Percentiles rank a stretch among this genome's conserved stretches.
Conservation (phyloP, 53 echinoderm and acorn worm species). For the Stichopus horrens region DNA sequence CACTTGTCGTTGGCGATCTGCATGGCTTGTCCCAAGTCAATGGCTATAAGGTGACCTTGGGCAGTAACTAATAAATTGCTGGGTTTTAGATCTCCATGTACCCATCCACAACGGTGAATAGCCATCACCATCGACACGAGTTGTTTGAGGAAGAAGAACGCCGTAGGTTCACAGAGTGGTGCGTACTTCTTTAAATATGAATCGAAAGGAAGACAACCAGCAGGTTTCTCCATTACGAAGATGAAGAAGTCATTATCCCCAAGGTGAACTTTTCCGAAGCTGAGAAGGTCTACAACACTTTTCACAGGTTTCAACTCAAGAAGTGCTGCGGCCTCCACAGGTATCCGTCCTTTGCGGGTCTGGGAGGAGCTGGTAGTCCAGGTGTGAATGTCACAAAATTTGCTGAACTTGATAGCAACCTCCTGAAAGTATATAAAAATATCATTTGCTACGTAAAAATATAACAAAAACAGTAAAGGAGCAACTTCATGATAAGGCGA, state of each 20-base stretch:
- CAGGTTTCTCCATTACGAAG: constrained; percentile 22
- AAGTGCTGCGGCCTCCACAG: constrained; percentile 10
- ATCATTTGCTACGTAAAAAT: too few relatives aligned
- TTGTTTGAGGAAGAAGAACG: constrained; percentile 10
- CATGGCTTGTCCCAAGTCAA: neutral
- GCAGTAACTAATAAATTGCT: neutral
- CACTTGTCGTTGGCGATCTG: neutral
- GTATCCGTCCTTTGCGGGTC: neutral
- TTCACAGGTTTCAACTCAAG: neutral
- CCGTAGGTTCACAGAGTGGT: constrained; percentile 1
- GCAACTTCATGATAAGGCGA: too few relatives aligned
- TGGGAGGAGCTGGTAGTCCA: neutral
- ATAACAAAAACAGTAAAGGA: too few relatives aligned
- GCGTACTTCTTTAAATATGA: neutral
- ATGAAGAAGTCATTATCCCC: constrained; percentile 1
- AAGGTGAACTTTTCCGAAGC: neutral
- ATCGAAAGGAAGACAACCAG: neutral
- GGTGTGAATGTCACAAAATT: neutral
- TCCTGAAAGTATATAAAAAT: neutral
- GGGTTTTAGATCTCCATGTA: neutral
- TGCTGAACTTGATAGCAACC: constrained; percentile 1
- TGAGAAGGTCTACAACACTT: neutral
- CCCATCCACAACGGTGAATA: constrained; percentile 14
- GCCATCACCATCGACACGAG: constrained; percentile 2
- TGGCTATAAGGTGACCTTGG: neutral